phyloP scores from a whole-genome alignment of 1,140 invertebrate genomes.

The Mizuhopecten yessoensis region DNA sequence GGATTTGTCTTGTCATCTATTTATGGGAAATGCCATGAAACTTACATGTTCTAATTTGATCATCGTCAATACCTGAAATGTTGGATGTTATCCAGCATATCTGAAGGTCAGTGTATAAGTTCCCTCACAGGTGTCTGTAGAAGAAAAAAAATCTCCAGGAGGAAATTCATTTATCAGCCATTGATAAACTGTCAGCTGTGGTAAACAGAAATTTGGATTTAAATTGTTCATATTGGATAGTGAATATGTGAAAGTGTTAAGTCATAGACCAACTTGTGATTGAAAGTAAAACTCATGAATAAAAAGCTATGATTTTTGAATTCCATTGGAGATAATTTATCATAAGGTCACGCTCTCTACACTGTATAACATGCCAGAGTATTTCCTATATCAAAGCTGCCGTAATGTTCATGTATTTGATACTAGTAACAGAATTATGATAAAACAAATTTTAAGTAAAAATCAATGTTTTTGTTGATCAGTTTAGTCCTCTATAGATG shows the following conservation, averaged over 20 bases:
- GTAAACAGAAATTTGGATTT: neutral
- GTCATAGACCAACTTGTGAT: neutral
- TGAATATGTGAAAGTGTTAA: neutral
- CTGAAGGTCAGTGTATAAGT: neutral
- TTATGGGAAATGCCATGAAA: neutral
- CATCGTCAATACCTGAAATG: neutral
- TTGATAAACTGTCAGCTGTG: neutral
- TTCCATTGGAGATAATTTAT: neutral
- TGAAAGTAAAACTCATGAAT: neutral
- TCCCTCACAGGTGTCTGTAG: neutral
- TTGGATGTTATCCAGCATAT: constrained; percentile 1
- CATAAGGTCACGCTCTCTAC: neutral
- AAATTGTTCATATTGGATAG: neutral
- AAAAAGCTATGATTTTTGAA: neutral
- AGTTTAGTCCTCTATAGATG: neutral
- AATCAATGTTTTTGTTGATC: neutral
- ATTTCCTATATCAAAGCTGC: neutral
- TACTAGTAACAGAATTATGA: constrained; percentile 25
- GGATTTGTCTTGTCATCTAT: neutral
- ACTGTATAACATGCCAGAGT: neutral
- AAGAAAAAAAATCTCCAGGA: neutral
- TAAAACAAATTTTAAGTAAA: neutral
- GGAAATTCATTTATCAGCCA: neutral
- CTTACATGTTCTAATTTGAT: neutral
- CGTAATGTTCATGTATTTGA: neutral